Base-by-base conservation (phyloP, 1,140 invertebrate genomes). In the Drosophila malerkotliana region DNA sequence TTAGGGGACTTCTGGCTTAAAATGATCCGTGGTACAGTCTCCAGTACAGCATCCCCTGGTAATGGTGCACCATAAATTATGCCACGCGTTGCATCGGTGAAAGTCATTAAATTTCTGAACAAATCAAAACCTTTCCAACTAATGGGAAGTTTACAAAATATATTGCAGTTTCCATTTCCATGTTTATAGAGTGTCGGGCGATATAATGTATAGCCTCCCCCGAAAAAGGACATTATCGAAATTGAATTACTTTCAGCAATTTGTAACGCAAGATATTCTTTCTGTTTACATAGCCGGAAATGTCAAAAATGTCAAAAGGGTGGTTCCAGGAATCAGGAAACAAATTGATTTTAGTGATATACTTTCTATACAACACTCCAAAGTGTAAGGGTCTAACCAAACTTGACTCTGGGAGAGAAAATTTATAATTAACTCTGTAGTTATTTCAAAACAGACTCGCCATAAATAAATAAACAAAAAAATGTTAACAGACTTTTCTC, bases 221-320 rank as follows among this genome's bases (percentile, higher is more conserved):
- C 12, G 56, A 7, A 28, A 45, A 57, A 37, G 34, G 49, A 74
- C 62, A 73, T 79, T 87, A 88, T 79, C 76, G 79, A 74, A 79
- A 82, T 89, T 71, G 77, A 89, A 89, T 85, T 68, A 77, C 75
- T 85, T 48, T 52, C 41, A 73, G 58, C 81, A 77, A 85, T 84
- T 89, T 89, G 84, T 83, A 76, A 79, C 21, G 60, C 60, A 47
- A 67, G 37, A 62, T 77, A 53, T 58, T 51, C 55, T 51, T 55
- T 44, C 48, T 14, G 44, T 51, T 67, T 32, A 18, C 18, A 45
- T 45, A 58, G 66, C 4, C 10, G 0, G n/a, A n/a, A 30, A 45
- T 18, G 28, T 37, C 12, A 15, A 7, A 41, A 62, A 14, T 45
- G 34, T 37, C 34, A 37, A 37, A 37, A 37, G 34, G 34, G 34